Percentiles rank a stretch among this genome's conserved stretches.
These are phyloP conservation scores for Nasonia giraulti DNA, from an alignment of 1,140 invertebrate genomes.

Conservation along the genomic window DNA sequence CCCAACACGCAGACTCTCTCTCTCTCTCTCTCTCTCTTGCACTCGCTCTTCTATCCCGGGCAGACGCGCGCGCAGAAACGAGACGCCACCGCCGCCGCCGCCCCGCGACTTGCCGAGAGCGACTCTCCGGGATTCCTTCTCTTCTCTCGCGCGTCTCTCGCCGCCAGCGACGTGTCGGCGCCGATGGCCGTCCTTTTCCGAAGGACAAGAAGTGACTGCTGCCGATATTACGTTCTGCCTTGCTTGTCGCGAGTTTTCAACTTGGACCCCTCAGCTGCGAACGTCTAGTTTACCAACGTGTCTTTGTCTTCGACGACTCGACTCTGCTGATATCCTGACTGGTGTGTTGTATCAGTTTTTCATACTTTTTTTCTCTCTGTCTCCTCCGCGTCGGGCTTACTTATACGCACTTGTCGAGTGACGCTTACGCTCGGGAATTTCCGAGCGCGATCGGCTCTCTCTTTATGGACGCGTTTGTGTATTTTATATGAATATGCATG, in stretches of 20 bases:
- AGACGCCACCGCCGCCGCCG: conserved; percentile 18
- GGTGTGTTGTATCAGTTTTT: not conserved
- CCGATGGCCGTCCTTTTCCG: conserved; percentile 8
- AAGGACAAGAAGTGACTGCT: conserved; percentile 7
- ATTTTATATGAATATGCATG: not conserved
- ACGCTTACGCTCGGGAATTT: not conserved
- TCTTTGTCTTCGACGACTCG: not conserved
- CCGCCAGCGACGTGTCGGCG: conserved; percentile 2
- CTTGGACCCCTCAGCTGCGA: not conserved
- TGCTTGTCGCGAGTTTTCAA: not conserved
- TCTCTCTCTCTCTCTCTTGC: not conserved
- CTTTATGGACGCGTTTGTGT: not conserved
- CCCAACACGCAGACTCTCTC: conserved; percentile 17
- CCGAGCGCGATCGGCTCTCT: too few species aligned
- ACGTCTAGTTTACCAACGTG: not conserved
- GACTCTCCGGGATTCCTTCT: conserved; percentile 31
- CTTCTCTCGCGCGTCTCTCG: conserved; percentile 31
- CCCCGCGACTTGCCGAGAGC: conserved; percentile 14
- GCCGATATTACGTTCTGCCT: not conserved
- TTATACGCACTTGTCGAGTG: not conserved
- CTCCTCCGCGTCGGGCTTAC: not conserved
- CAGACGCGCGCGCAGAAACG: conserved; percentile 16
- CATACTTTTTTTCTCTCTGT: conserved; percentile 31
- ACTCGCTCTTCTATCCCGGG: not conserved
- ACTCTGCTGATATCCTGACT: not conserved